A percentile compares a stretch with the other conserved stretches of the same genome.
These are phyloP conservation scores for Cygnus buccinator DNA, from an alignment of 2,113 vertebrate genomes.

Conservation along the genomic window DNA sequence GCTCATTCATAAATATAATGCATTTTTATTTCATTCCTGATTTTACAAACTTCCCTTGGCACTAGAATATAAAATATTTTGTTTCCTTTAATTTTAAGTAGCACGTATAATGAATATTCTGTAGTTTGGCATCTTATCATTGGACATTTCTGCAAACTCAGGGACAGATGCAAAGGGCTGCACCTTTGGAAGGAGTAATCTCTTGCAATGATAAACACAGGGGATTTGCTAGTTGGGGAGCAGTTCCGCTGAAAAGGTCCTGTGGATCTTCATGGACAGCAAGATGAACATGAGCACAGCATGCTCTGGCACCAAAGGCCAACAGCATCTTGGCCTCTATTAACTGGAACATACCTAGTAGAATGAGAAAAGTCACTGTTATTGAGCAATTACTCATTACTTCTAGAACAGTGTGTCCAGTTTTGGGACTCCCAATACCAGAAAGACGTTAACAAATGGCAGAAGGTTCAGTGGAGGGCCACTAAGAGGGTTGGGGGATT, in stretches of 20 bases:
- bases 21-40: neutral
- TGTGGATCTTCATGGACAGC: neutral
- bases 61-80: neutral
- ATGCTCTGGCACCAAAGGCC: neutral
- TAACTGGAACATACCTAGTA: neutral
- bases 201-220: neutral
- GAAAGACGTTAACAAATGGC: neutral
- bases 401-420: neutral
- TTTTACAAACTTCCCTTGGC: neutral
- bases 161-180: neutral
- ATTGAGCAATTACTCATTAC: neutral
- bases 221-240: neutral
- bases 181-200: neutral
- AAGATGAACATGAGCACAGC: neutral
- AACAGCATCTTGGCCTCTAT: neutral
- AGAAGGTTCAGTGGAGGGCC: neutral
- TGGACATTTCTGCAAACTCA: neutral
- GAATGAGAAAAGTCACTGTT: neutral
- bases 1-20: neutral
- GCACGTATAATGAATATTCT: neutral
- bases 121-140: neutral
- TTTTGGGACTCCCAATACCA: neutral
- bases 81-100: neutral
- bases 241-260: neutral
- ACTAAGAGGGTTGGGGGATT: fast-evolving